A percentile compares a stretch with the other conserved stretches of the same genome.
These are phyloP conservation scores for Karalla daura DNA, from an alignment of 2,797 vertebrate genomes.

Conservation along the genomic window DNA sequence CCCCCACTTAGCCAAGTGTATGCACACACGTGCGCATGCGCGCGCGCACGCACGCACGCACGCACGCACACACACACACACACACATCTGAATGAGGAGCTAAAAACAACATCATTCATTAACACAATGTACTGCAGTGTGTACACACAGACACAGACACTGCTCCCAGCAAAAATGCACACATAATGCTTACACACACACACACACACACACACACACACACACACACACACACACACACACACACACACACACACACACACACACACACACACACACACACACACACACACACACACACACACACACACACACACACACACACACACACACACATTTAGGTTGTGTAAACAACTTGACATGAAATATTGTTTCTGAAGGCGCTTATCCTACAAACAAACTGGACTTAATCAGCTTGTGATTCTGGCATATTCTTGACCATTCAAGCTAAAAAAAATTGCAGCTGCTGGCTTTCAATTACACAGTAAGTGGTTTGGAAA, in stretches of 20 bases:
- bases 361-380: slow-evolving; percentile 11
- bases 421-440: slow-evolving; percentile 40
- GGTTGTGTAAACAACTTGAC: no score
- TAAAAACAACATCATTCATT: slow-evolving; percentile 15
- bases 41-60: background rate
- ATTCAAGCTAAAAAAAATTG: slow-evolving; percentile 21
- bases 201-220: background rate
- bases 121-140: background rate
- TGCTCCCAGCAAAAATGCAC: background rate
- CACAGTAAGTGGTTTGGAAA: slow-evolving; percentile 53
- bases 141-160: background rate
- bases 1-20: slow-evolving; percentile 4
- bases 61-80: slow-evolving; percentile 14
- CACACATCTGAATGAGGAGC: slow-evolving; percentile 10
- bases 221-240: background rate
- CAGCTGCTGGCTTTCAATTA: slow-evolving; percentile 53
- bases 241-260: background rate
- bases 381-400: slow-evolving; percentile 33
- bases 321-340: background rate
- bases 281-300: background rate
- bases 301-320: background rate
- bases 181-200: no score
- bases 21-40: background rate
- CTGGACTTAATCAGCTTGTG: slow-evolving; percentile 41
- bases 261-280: background rate